Conservation (phyloP, 2,113 vertebrate genomes). For the Mirounga angustirostris region DNA sequence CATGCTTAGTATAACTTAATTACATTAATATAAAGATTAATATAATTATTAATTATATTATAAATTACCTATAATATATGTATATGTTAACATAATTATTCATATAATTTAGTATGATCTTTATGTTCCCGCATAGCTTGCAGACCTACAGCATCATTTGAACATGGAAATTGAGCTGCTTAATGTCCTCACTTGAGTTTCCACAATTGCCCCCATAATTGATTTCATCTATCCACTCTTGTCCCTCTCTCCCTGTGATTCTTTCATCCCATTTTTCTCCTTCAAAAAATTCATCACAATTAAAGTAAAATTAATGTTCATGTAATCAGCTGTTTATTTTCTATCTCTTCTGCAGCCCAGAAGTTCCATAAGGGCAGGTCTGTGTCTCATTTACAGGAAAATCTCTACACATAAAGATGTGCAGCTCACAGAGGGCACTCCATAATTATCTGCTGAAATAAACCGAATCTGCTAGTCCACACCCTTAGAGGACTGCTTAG, state of each 20-base stretch:
- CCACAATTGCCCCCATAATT: background rate
- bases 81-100: background rate
- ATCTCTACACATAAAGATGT: background rate
- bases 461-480: background rate
- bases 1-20: conserved; percentile 14
- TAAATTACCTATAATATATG: background rate
- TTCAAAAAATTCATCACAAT: background rate
- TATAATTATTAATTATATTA: background rate
- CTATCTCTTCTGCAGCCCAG: background rate
- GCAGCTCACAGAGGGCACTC: background rate
- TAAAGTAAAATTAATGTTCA: background rate
- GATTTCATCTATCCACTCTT: background rate
- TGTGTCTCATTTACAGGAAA: background rate
- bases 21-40: background rate
- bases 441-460: background rate
- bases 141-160: background rate
- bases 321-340: background rate
- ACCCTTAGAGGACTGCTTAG: background rate
- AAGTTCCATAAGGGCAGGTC: background rate
- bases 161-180: background rate
- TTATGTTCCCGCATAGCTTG: background rate
- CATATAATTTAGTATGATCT: background rate
- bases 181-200: background rate
- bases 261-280: background rate
- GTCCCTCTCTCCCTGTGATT: background rate